These are phyloP conservation scores for Gorsachius magnificus DNA, from an alignment of 2,797 vertebrate species.

Conservation along the genomic window DNA sequence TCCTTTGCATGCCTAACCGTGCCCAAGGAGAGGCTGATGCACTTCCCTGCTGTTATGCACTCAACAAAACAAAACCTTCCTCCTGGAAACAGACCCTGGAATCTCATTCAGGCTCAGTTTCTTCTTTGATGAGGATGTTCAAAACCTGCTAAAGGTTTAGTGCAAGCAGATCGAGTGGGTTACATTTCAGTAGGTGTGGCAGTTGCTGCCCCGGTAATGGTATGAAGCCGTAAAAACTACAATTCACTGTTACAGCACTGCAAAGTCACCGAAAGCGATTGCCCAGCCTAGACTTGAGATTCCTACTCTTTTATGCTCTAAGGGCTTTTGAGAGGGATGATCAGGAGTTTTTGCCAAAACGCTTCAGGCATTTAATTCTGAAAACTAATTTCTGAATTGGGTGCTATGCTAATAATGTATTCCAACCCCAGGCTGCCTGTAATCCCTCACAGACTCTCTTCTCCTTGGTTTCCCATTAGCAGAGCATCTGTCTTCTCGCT, in stretches of 20 bases:
- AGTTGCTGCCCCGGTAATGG: neutral
- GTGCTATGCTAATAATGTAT: conserved; percentile 57
- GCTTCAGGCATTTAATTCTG: conserved; percentile 52
- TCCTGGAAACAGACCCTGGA: conserved; percentile 47
- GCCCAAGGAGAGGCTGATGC: conserved; percentile 28
- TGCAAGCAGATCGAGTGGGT: neutral
- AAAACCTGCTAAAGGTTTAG: conserved; percentile 27
- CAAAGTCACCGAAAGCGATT: neutral
- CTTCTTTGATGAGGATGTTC: conserved; percentile 43
- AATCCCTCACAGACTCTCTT: conserved; percentile 56
- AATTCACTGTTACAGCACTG: neutral
- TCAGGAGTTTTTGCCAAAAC: conserved; percentile 46
- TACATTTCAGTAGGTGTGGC: conserved; percentile 30
- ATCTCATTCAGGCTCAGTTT: conserved; percentile 28
- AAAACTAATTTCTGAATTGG: conserved; percentile 63
- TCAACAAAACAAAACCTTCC: conserved; percentile 42
- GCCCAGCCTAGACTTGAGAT: neutral
- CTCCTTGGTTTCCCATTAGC: conserved; percentile 61
- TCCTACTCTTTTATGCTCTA: neutral
- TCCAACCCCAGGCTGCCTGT: conserved; percentile 59
- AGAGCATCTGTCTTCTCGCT: conserved; percentile 63
- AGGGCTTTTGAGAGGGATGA: conserved; percentile 16
- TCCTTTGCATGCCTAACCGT: neutral
- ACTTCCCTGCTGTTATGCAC: conserved; percentile 9
- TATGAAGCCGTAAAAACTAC: neutral